Evolutionary conservation across 2,113 vertebrate genomes (phyloP).

Genomic region (Bubo scandiacus): DNA sequence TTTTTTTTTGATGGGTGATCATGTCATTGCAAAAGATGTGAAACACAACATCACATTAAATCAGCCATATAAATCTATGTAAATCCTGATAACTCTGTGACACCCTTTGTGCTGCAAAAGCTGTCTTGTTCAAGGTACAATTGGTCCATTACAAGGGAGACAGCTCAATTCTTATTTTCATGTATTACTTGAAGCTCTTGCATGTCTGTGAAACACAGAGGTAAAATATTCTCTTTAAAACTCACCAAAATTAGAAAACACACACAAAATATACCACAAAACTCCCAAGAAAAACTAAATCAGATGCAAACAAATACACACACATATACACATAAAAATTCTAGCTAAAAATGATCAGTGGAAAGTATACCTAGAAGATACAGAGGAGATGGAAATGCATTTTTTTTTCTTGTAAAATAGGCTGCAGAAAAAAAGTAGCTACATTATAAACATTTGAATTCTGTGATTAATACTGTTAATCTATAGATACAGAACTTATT

Average conservation of each 20-base stretch:
- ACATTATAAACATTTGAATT: not conserved
- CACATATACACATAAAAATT: not conserved
- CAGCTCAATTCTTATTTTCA: not conserved
- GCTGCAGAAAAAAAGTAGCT: not conserved
- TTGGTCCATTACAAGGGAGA: not conserved
- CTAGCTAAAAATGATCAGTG: not conserved
- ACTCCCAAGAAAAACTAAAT: not conserved
- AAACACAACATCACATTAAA: not conserved
- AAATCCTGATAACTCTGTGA: not conserved
- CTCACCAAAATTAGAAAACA: not conserved
- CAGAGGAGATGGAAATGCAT: not conserved
- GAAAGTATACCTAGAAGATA: not conserved
- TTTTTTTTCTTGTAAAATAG: not conserved
- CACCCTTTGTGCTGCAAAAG: not conserved
- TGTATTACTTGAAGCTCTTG: not conserved
- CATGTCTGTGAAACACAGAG: not conserved
- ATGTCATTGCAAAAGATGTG: not conserved
- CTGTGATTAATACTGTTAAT: not conserved
- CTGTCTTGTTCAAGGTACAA: not conserved
- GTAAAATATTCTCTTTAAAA: not conserved
- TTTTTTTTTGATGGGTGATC: not conserved
- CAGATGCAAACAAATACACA: not conserved
- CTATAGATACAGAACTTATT: not conserved
- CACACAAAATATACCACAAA: not conserved
- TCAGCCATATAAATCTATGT: not conserved